These are phyloP conservation scores for Melangyna quadrimaculata DNA, from an alignment of 2,888 invertebrate genomes.

Conservation along the genomic window DNA sequence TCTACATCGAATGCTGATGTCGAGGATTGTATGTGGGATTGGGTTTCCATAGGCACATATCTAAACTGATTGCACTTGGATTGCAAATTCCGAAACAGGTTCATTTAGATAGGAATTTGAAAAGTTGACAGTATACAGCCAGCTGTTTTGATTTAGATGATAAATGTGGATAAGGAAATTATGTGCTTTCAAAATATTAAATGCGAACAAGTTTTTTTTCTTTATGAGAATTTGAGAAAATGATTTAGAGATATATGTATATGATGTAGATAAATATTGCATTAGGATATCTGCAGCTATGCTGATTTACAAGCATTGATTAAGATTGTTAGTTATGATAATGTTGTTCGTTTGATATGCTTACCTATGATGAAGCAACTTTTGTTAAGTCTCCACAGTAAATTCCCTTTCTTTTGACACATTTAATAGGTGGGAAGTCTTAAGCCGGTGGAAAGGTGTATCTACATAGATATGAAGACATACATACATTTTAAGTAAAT, in stretches of 20 bases:
- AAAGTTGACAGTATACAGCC: constrained; percentile 24
- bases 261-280: background rate
- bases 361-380: too few relatives aligned
- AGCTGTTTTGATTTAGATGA: constrained; percentile 58
- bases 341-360: background rate
- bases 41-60: too few relatives aligned
- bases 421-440: background rate
- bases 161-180: constrained; percentile 40
- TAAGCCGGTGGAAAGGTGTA: too few relatives aligned
- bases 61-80: constrained; percentile 7
- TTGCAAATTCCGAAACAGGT: constrained; percentile 49
- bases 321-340: background rate
- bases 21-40: constrained; percentile 39
- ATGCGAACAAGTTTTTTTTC: background rate
- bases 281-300: background rate
- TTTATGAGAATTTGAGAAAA: background rate
- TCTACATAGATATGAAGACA: too few relatives aligned
- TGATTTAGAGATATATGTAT: background rate
- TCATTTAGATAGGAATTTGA: constrained; percentile 52
- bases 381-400: background rate
- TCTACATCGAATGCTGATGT: background rate
- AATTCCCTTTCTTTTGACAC: background rate
- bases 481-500: too few relatives aligned
- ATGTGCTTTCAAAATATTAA: constrained; percentile 21
- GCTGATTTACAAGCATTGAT: background rate